Evolutionary conservation across 2,888 invertebrate genomes (phyloP), one percentile per base, ranked within the genome.

Genomic region (Eupithecia pulchellata): DNA sequence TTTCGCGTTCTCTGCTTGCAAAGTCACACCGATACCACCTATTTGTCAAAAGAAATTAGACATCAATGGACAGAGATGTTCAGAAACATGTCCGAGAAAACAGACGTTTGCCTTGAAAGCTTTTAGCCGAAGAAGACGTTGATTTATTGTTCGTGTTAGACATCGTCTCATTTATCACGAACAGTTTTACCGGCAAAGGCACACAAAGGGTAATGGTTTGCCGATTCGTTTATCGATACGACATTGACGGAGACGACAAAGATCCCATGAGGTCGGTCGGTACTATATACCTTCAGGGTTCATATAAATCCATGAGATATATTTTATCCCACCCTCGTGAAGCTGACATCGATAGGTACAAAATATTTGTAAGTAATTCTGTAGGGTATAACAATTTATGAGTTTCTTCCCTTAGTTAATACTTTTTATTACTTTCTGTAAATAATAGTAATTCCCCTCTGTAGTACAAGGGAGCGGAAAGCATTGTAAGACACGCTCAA

Each of bases 141-240:
- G 89, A 91, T 89, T 89, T 89, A 91, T 89, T 80, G 84, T 79
- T 78, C 84, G 81, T 86, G 86, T 87, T 85, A 85, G 87, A 88
- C 86, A 82, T 82, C 75, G 83, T 83, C 85, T 89, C 88, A 87
- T 91, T 91, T 87, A 90, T 91, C 89, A 91, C 81, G 78, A 84
- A 84, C 83, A 85, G 86, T 88, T 89, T 89, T 88, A 88, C 84
- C 85, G 84, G 83, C 79, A 81, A 79, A 86, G 81, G 82, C 77
- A 86, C 82, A 89, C 86, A 89, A 89, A 87, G 85, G 87, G 85
- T 88, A 86, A 89, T 83, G 83, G 81, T 83, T 85, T 82, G 82
- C 81, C 79, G 85, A 87, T 89, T 86, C 86, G 83, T 86, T 87
- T 88, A 88, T 87, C 84, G 83, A 81, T 77, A 83, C 81, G 89